Conservation (phyloP, 2,113 vertebrate species). For the Hippopotamus amphibius region DNA sequence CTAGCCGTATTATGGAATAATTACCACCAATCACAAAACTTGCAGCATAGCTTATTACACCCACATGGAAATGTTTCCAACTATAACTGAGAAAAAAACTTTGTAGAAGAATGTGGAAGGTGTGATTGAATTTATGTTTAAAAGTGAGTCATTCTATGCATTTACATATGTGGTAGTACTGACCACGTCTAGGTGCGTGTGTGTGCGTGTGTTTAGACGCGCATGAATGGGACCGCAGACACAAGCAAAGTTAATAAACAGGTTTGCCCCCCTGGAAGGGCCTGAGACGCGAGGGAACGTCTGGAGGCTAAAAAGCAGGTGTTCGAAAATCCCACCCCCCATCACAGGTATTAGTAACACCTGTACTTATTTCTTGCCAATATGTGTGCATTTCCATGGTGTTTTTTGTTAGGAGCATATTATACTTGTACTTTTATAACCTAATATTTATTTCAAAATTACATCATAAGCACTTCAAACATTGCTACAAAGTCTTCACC, state of each 20-base stretch:
- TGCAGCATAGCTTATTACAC: too few species aligned
- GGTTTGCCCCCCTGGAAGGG: accelerated
- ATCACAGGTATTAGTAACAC: too few species aligned
- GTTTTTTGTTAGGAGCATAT: too few species aligned
- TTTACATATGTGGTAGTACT: accelerated
- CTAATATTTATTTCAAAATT: neutral
- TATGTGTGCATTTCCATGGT: neutral
- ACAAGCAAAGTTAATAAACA: too few species aligned
- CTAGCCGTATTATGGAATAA: accelerated
- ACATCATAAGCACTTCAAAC: neutral
- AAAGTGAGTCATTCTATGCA: neutral
- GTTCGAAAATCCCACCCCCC: neutral
- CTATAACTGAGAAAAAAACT: neutral
- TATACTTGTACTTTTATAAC: neutral
- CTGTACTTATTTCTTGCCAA: too few species aligned
- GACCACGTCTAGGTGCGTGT: neutral
- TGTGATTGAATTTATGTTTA: neutral
- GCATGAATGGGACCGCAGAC: accelerated
- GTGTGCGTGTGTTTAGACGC: accelerated
- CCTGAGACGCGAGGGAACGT: neutral
- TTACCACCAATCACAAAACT: neutral
- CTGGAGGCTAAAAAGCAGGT: neutral
- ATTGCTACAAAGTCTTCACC: too few species aligned
- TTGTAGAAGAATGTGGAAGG: neutral
- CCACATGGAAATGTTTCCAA: neutral